These are phyloP conservation scores for Nymphalis polychloros DNA, from an alignment of 2,888 invertebrate genomes.

Conservation along the genomic window DNA sequence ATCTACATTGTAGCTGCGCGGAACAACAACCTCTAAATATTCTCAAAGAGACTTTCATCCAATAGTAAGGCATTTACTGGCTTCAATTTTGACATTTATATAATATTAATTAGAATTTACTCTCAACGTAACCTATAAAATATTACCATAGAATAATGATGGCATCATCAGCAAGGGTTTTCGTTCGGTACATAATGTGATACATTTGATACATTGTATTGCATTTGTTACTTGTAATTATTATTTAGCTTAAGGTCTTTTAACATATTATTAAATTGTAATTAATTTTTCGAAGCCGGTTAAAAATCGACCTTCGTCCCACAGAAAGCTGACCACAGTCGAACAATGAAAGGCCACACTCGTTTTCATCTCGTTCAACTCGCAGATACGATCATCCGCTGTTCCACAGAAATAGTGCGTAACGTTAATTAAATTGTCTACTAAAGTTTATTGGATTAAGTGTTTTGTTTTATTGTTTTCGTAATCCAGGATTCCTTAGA, in stretches of 20 bases:
- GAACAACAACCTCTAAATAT: no score
- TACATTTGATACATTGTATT: no score
- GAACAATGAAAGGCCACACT: conserved; percentile 37
- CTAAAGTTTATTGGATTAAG: conserved; percentile 31
- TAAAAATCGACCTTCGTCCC: conserved; percentile 8
- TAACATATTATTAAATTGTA: background rate
- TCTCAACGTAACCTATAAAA: no score
- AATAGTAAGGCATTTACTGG: no score
- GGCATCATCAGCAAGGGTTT: no score
- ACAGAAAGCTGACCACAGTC: conserved; percentile 2
- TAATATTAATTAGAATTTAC: no score
- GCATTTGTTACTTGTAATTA: no score
- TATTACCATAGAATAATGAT: no score
- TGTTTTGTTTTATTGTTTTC: conserved; percentile 30
- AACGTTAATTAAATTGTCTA: conserved; percentile 33
- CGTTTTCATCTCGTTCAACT: conserved; percentile 26
- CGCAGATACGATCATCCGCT: conserved; percentile 31
- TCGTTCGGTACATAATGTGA: no score
- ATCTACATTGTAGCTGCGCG: no score
- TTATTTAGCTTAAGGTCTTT: background rate
- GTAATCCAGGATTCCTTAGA: conserved; percentile 15
- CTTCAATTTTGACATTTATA: no score
- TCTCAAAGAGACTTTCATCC: no score
- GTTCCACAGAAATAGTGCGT: conserved; percentile 35
- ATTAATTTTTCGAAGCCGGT: background rate